Conservation (phyloP, 2,888 invertebrate species). For the Pherbina coryleti region DNA sequence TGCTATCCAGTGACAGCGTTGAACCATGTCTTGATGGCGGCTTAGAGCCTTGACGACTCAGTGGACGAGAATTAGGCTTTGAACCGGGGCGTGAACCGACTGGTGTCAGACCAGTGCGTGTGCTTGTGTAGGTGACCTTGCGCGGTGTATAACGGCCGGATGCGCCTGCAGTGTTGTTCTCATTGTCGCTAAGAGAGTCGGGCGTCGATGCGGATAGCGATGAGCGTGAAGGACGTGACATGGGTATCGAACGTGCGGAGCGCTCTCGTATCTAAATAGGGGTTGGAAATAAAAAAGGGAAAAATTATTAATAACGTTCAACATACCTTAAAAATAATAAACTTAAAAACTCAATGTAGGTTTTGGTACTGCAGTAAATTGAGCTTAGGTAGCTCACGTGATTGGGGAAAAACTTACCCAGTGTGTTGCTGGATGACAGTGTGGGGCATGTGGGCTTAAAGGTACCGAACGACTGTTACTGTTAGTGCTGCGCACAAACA, state of each 20-base stretch:
- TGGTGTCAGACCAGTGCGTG: conserved; percentile 78
- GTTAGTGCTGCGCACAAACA: conserved; percentile 76
- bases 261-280: conserved; percentile 87
- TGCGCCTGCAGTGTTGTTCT: conserved; percentile 64
- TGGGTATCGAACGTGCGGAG: conserved; percentile 90
- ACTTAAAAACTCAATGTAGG: neutral
- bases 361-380: neutral
- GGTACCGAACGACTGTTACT: conserved; percentile 75
- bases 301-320: neutral
- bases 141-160: conserved; percentile 75
- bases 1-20: conserved; percentile 89
- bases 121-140: conserved; percentile 75
- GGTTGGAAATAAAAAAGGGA: neutral
- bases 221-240: conserved; percentile 84
- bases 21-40: conserved; percentile 95
- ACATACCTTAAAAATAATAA: neutral
- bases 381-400: neutral
- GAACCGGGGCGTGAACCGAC: conserved; percentile 81
- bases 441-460: conserved; percentile 76
- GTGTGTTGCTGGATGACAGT: conserved; percentile 77
- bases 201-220: conserved; percentile 89
- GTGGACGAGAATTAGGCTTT: conserved; percentile 87
- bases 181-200: conserved; percentile 90
- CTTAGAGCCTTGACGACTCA: conserved; percentile 88
- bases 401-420: conserved; percentile 70